Percentiles rank a stretch among this genome's conserved stretches.
Conservation (phyloP, 2,797 vertebrate species). For the Oceanodroma leucorhoa region DNA sequence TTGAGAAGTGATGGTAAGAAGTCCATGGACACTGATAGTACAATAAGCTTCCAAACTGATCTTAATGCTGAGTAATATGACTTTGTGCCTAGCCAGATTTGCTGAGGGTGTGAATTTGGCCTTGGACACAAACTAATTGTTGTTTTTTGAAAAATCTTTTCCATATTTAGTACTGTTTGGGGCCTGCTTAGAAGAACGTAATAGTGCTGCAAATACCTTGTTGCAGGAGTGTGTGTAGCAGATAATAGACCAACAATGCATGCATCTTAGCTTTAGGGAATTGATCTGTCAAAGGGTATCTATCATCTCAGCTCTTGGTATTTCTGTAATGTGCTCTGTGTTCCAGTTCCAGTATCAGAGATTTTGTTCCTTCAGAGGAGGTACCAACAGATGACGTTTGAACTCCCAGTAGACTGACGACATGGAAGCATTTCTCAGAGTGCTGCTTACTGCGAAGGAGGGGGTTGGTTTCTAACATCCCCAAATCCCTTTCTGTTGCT, state of each 20-base stretch:
- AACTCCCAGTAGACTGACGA: background rate
- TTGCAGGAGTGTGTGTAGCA: background rate
- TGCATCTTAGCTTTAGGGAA: background rate
- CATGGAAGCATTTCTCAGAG: background rate
- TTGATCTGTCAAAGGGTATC: background rate
- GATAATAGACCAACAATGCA: background rate
- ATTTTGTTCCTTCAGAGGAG: background rate
- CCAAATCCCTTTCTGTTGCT: background rate
- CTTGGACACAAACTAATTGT: background rate
- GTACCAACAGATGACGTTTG: background rate
- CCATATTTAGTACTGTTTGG: conserved; percentile 8
- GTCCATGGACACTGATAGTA: background rate
- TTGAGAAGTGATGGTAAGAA: background rate
- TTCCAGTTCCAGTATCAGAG: background rate
- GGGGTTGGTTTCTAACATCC: background rate
- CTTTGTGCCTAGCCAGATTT: background rate
- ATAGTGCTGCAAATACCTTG: background rate
- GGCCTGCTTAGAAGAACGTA: conserved; percentile 6
- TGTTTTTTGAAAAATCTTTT: conserved; percentile 20
- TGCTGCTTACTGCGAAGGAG: background rate
- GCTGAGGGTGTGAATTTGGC: background rate
- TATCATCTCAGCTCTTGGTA: background rate
- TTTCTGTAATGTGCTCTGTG: background rate
- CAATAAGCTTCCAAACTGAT: background rate
- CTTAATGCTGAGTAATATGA: background rate